phyloP scores from a whole-genome alignment of 2,113 vertebrate species.

The Syrrhaptes paradoxus region DNA sequence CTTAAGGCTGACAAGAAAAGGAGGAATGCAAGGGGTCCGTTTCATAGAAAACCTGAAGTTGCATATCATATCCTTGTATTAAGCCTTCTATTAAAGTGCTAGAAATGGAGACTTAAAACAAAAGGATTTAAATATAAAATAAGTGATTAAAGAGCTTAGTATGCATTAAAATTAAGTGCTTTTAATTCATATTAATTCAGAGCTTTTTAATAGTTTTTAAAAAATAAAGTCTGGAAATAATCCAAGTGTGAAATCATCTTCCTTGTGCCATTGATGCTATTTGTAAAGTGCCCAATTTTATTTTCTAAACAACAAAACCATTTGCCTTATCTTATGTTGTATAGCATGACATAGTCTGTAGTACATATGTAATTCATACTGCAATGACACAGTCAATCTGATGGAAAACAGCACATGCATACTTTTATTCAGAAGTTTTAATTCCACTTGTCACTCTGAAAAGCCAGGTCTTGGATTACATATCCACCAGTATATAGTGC shows the following conservation, averaged over 20 bases:
- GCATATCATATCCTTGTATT: slow-evolving; percentile 71
- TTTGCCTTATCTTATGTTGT: slow-evolving; percentile 70
- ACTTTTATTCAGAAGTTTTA: slow-evolving; percentile 20
- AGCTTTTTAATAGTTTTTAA: slow-evolving; percentile 36
- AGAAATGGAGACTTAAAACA: slow-evolving; percentile 64
- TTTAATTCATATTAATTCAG: slow-evolving; percentile 45
- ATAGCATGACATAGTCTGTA: background rate
- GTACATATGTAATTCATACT: slow-evolving; percentile 25
- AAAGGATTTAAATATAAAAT: slow-evolving; percentile 62
- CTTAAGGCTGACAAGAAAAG: slow-evolving; percentile 73
- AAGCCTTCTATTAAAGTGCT: slow-evolving; percentile 75
- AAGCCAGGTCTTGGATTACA: slow-evolving; percentile 49
- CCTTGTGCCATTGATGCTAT: slow-evolving; percentile 55
- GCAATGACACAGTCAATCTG: slow-evolving; percentile 13
- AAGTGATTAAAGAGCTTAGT: slow-evolving; percentile 62
- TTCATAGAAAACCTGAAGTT: slow-evolving; percentile 70
- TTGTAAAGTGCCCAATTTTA: slow-evolving; percentile 70
- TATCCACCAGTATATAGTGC: slow-evolving; percentile 54
- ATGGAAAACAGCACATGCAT: slow-evolving; percentile 18
- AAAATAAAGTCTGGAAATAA: slow-evolving; percentile 48
- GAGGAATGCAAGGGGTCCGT: slow-evolving; percentile 55
- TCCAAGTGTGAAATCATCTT: slow-evolving; percentile 35
- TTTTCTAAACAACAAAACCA: slow-evolving; percentile 66
- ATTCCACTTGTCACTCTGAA: slow-evolving; percentile 37
- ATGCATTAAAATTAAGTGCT: slow-evolving; percentile 64